These are phyloP conservation scores for Periparus ater DNA, from an alignment of 2,797 vertebrate genomes.

Conservation along the genomic window DNA sequence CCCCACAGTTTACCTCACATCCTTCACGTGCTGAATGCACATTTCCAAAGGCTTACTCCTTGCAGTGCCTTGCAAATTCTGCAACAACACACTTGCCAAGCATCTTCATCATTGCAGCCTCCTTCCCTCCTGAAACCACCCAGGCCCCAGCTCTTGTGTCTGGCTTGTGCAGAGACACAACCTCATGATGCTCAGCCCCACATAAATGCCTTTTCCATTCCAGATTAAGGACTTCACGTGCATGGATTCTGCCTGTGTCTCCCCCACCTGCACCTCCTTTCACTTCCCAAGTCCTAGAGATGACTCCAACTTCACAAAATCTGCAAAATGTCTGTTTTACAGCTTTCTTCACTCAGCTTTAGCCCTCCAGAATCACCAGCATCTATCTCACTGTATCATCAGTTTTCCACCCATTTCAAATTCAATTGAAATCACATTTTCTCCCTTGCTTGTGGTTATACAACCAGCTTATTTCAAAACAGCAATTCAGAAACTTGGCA, in stretches of 20 bases:
- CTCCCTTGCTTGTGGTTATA: constrained; percentile 10
- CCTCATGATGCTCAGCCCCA: neutral
- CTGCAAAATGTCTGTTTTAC: neutral
- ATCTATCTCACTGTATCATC: constrained; percentile 24
- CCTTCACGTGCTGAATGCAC: rapidly evolving
- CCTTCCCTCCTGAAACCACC: neutral
- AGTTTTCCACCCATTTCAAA: constrained; percentile 23
- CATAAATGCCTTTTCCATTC: neutral
- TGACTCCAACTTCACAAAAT: neutral
- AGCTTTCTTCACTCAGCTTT: neutral
- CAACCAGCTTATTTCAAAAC: constrained; percentile 38
- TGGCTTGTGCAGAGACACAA: neutral
- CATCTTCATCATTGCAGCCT: neutral
- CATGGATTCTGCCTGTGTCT: neutral
- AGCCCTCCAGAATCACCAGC: neutral
- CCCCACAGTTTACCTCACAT: neutral
- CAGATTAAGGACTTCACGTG: neutral
- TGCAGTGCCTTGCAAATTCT: neutral
- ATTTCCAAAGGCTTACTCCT: neutral
- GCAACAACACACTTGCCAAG: neutral
- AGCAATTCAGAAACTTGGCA: constrained; percentile 43
- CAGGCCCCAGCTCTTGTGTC: rapidly evolving
- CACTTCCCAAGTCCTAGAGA: neutral
- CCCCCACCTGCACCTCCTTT: neutral
- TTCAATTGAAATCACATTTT: constrained; percentile 48